Evolutionary conservation across 2,797 vertebrate genomes (phyloP).

Genomic region (Enteromius trimaculatus): DNA sequence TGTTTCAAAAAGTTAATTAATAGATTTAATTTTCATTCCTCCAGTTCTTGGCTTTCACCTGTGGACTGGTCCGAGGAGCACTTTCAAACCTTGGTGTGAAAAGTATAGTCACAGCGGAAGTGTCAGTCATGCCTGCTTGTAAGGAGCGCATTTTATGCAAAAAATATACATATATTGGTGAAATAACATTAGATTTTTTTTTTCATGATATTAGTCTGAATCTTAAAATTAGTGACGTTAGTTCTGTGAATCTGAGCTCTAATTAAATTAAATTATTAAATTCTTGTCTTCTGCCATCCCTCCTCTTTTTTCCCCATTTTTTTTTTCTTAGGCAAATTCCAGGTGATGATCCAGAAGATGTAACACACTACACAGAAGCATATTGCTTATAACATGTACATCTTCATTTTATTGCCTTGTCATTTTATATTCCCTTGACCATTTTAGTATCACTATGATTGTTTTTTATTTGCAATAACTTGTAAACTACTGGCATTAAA

Average conservation of each 20-base stretch:
- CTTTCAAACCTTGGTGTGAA: slow-evolving; percentile 91
- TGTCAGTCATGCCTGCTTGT: slow-evolving; percentile 95
- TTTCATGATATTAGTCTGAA: not conserved
- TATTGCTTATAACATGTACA: slow-evolving; percentile 19
- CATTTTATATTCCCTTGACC: slow-evolving; percentile 26
- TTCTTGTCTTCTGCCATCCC: not conserved
- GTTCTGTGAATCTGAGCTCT: not conserved
- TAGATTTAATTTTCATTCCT: not conserved
- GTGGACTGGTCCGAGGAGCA: slow-evolving; percentile 92
- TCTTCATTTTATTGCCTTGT: slow-evolving; percentile 28
- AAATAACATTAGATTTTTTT: not conserved
- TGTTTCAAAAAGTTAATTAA: not conserved
- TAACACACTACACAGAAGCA: slow-evolving; percentile 53
- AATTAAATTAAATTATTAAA: not conserved
- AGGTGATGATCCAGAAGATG: slow-evolving; percentile 80
- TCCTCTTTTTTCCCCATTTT: not conserved
- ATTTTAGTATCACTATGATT: slow-evolving; percentile 23
- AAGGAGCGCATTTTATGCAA: slow-evolving; percentile 68
- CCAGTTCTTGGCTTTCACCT: slow-evolving; percentile 93
- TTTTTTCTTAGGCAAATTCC: slow-evolving; percentile 76
- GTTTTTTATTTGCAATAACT: slow-evolving; percentile 1
- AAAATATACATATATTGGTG: not conserved
- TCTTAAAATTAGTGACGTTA: not conserved
- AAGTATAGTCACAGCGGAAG: slow-evolving; percentile 94
- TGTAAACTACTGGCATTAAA: slow-evolving; percentile 36